Evolutionary conservation across 2,888 invertebrate species (phyloP).

Genomic region (Drosophila pegasa): DNA sequence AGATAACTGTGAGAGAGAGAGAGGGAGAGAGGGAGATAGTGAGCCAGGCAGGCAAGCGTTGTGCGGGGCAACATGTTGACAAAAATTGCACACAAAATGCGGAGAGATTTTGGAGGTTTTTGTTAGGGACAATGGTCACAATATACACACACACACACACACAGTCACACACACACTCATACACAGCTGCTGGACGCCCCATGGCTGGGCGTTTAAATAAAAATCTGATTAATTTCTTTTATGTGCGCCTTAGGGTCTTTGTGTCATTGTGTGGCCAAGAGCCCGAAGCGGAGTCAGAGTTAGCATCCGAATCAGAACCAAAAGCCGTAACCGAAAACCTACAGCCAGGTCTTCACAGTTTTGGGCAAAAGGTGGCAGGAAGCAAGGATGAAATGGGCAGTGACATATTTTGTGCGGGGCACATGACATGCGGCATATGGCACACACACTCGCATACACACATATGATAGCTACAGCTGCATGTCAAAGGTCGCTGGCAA

Average conservation of each 20-base stretch:
- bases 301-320: slow-evolving; percentile 13
- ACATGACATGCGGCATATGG: slow-evolving; percentile 71
- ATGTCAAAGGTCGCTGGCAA: slow-evolving; percentile 62
- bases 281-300: slow-evolving; percentile 22
- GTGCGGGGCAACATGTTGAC: slow-evolving; percentile 72
- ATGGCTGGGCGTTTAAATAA: slow-evolving; percentile 78
- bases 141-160: slow-evolving; percentile 24
- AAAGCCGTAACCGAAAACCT: slow-evolving; percentile 20
- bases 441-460: slow-evolving; percentile 22
- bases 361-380: slow-evolving; percentile 67
- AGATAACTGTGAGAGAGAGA: not conserved
- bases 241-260: slow-evolving; percentile 70
- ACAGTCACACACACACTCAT: slow-evolving; percentile 12
- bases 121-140: slow-evolving; percentile 70
- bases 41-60: slow-evolving; percentile 42
- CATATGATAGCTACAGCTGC: slow-evolving; percentile 57
- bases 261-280: slow-evolving; percentile 71
- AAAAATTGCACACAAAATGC: slow-evolving; percentile 74
- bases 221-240: slow-evolving; percentile 81
- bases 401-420: slow-evolving; percentile 76
- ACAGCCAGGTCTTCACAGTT: slow-evolving; percentile 26
- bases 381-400: slow-evolving; percentile 70
- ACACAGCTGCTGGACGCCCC: slow-evolving; percentile 52
- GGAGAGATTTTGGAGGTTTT: slow-evolving; percentile 61
- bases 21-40: not conserved